A percentile compares a stretch with the other conserved stretches of the same genome.
Conservation (phyloP, 2,797 vertebrate genomes). For the Sylvia borin region DNA sequence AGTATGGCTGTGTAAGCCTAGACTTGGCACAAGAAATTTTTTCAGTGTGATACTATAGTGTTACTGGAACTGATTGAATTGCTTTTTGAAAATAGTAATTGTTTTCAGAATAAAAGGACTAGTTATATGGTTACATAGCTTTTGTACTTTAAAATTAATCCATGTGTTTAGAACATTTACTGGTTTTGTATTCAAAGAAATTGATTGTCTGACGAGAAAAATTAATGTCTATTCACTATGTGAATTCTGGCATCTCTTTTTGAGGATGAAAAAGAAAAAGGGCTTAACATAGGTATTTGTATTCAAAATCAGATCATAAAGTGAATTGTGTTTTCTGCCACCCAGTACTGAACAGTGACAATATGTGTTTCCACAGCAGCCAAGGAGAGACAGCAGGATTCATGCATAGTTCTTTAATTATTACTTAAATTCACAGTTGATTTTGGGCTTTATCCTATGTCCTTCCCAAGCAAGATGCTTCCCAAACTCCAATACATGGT, state of each 20-base stretch:
- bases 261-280: not conserved
- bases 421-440: not conserved
- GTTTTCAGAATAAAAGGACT: not conserved
- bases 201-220: not conserved
- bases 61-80: not conserved
- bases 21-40: not conserved
- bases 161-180: not conserved
- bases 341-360: not conserved
- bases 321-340: not conserved
- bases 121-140: not conserved
- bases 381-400: not conserved
- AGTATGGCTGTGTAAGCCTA: not conserved
- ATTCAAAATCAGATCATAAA: not conserved
- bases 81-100: not conserved
- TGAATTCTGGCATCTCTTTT: not conserved
- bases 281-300: not conserved
- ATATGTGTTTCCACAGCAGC: not conserved
- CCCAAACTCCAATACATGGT: not conserved
- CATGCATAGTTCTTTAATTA: not conserved
- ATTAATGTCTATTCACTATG: not conserved
- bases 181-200: not conserved
- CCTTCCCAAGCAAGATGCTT: not conserved
- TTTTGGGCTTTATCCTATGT: not conserved
- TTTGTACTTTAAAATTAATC: conserved; percentile 21
- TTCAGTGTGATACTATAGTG: not conserved